phyloP scores from a whole-genome alignment of 2,797 vertebrate genomes.

The Siniperca obscura region DNA sequence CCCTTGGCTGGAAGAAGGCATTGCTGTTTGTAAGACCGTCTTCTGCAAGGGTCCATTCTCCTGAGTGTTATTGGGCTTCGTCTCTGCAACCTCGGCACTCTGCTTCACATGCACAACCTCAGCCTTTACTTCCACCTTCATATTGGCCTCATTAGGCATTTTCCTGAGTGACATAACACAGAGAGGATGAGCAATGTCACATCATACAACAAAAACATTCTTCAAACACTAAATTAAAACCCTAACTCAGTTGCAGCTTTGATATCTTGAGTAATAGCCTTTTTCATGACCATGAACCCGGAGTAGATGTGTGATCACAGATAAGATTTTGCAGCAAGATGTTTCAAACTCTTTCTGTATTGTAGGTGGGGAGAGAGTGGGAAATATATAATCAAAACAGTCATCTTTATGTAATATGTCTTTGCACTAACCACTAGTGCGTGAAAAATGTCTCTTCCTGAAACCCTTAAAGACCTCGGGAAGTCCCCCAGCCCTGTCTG shows the following conservation, averaged over 20 bases:
- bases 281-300: background rate
- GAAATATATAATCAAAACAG: slow-evolving; percentile 5
- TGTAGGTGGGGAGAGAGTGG: background rate
- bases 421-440: background rate
- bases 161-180: slow-evolving; percentile 56
- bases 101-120: slow-evolving; percentile 28
- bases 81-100: slow-evolving; percentile 42
- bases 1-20: slow-evolving; percentile 17
- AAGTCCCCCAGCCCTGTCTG: slow-evolving; percentile 14
- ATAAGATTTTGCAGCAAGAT: background rate
- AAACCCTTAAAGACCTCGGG: slow-evolving; percentile 14
- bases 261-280: background rate
- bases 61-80: slow-evolving; percentile 52
- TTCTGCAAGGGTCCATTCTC: slow-evolving; percentile 69
- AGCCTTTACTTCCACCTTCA: slow-evolving; percentile 16
- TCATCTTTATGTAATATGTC: background rate
- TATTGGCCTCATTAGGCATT: background rate
- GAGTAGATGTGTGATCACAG: background rate
- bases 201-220: background rate
- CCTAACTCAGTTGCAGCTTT: background rate
- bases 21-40: slow-evolving; percentile 23
- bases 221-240: background rate
- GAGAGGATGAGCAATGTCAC: slow-evolving; percentile 7
- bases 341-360: background rate
- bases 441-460: background rate